Evolutionary conservation across 2,797 vertebrate genomes (phyloP), one percentile per base, ranked within the genome.

Genomic region (Mareca strepera): DNA sequence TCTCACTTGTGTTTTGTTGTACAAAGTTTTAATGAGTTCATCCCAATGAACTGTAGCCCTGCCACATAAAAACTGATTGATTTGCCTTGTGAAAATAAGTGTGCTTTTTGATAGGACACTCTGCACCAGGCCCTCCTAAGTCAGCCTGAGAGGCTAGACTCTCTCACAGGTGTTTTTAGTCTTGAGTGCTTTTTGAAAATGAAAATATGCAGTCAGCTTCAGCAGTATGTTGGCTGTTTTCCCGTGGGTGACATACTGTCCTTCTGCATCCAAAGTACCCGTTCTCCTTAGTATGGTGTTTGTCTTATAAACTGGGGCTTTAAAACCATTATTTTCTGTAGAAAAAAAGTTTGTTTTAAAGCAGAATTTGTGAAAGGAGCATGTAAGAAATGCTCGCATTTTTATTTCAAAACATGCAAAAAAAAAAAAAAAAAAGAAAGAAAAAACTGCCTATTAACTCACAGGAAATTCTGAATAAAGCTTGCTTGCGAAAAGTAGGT

Each of bases 151-250:
- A 85, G 82, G 68, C 68, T 39, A 82, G 77, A 86, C 82, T 74
- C 7, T 23, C 72, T 90, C 81, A 92, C 94, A 96, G 95, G 92
- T 96, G 93, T 92, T 89, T 96, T 94, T 76, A 93, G 96, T 96
- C 95, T 93, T 17, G 58, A 94, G 62, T 25, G 81, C 90, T 90
- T 95, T 94, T 35, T 78, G 78, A 79, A 89, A 94, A 81, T 4
- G 25, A 87, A 96, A 93, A 63, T 87, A 94, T 70, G 82, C 73
- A 56, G 82, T 48, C 92, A 85, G 92, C 60, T 83, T 72, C 79
- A 83, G 94, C 73, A 77, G 90, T 43, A 28, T 53, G 84, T 85
- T 2, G 29, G 76, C 86, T 53, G 53, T 86, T 83, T 91, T 92
- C 79, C 94, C 88, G n/a, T 74, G 96, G 89, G 95, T 69, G 72